These are phyloP conservation scores for Hemibagrus wyckioides DNA, from an alignment of 2,113 vertebrate genomes.

Conservation along the genomic window DNA sequence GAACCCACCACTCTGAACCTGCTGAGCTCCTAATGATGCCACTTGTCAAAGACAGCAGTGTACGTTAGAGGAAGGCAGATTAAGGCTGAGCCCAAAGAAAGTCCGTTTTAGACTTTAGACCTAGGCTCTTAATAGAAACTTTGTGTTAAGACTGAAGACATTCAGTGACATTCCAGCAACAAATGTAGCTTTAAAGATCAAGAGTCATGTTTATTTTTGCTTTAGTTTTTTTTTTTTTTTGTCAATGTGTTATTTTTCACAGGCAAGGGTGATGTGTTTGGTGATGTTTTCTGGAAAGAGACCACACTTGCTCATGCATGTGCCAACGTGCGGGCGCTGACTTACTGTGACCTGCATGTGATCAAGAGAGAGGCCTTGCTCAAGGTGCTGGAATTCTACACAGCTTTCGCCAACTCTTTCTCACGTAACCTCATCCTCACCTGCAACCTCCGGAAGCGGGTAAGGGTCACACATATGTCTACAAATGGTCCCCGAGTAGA, in stretches of 20 bases:
- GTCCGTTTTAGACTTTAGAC: conserved; percentile 5
- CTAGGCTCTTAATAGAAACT: conserved; percentile 23
- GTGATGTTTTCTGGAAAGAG: conserved; percentile 98
- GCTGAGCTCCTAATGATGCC: conserved; percentile 54
- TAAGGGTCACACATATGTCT: conserved; percentile 65
- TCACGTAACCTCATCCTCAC: conserved; percentile 95
- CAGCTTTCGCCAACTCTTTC: conserved; percentile 94
- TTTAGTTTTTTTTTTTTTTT: neutral
- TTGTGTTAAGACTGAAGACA: neutral
- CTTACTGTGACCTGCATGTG: conserved; percentile 96
- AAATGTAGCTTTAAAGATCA: neutral
- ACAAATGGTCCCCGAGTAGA: neutral
- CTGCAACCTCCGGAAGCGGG: conserved; percentile 95
- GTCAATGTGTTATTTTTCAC: conserved; percentile 12
- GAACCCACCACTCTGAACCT: conserved; percentile 45
- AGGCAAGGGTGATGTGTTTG: conserved; percentile 98
- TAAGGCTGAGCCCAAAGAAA: conserved; percentile 3
- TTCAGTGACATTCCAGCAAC: neutral
- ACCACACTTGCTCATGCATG: conserved; percentile 88
- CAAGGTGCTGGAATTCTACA: conserved; percentile 95
- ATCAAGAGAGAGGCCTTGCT: conserved; percentile 92
- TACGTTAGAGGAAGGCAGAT: conserved; percentile 26
- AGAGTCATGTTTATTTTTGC: neutral
- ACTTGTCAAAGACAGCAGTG: conserved; percentile 46
- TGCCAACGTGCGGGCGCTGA: conserved; percentile 93